Evolutionary conservation across 2,113 vertebrate species (phyloP).

Genomic region (Laticauda colubrina): DNA sequence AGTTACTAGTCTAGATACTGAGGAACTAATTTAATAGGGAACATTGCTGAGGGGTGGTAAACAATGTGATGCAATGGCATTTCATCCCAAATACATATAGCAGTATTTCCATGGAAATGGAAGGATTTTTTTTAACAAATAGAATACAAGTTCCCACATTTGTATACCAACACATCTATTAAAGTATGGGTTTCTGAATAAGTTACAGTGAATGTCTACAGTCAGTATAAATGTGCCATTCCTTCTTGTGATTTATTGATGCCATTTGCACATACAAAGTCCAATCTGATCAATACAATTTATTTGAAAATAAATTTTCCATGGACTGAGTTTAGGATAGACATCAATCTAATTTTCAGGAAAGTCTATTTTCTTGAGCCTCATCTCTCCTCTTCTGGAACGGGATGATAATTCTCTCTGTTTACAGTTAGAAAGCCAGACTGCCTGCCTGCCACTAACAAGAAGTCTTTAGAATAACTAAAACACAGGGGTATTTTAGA

Average conservation of each 20-base stretch:
- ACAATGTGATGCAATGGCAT: not conserved
- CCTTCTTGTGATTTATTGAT: not conserved
- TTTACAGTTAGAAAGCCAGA: too few species aligned
- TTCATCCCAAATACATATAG: not conserved
- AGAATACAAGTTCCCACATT: not conserved
- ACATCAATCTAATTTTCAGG: not conserved
- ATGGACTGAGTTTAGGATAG: not conserved
- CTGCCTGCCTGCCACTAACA: not conserved
- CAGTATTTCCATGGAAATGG: not conserved
- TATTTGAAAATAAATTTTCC: not conserved
- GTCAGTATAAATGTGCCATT: not conserved
- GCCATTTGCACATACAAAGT: not conserved
- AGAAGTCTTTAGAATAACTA: too few species aligned
- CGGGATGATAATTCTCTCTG: not conserved
- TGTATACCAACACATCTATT: not conserved
- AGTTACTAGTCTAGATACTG: not conserved
- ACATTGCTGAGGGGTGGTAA: not conserved
- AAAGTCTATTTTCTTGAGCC: not conserved
- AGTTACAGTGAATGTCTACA: not conserved
- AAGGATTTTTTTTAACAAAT: not conserved
- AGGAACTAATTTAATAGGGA: not conserved
- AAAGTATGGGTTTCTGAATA: not conserved
- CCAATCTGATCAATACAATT: not conserved
- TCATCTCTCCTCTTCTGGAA: not conserved
- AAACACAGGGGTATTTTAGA: too few species aligned